These are phyloP conservation scores for Pollicipes pollicipes DNA, from an alignment of 1,140 invertebrate genomes.

Conservation along the genomic window DNA sequence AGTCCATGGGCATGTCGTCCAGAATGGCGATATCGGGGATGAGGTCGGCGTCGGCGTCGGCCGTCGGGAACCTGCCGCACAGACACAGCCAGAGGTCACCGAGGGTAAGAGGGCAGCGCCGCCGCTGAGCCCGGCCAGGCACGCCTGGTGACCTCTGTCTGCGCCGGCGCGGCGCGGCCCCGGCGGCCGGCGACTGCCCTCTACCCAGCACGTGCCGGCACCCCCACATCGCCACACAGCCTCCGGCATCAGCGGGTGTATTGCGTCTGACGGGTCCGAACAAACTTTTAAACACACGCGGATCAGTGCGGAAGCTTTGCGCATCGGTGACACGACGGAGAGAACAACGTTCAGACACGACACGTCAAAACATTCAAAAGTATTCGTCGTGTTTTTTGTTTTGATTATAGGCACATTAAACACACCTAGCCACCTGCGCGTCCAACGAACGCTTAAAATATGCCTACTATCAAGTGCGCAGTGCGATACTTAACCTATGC, in stretches of 20 bases:
- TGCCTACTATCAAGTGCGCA: background rate
- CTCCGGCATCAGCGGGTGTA: background rate
- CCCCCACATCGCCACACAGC: background rate
- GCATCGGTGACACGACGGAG: background rate
- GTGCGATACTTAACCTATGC: background rate
- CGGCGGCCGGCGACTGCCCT: no score
- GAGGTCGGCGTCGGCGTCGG: background rate
- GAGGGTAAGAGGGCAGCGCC: background rate
- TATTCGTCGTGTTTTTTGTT: background rate
- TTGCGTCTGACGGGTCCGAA: background rate
- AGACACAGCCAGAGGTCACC: background rate
- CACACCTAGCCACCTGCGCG: background rate
- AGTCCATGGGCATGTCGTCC: constrained; percentile 1
- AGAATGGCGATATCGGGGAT: background rate
- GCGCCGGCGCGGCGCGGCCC: no score
- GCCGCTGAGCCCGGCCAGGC: no score
- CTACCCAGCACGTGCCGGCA: no score
- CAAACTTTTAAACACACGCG: background rate
- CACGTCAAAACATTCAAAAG: background rate
- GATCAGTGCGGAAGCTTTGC: background rate
- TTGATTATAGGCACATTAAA: background rate
- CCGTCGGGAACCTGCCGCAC: background rate
- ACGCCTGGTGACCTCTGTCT: background rate
- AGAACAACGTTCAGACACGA: background rate
- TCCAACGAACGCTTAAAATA: background rate